Conservation (phyloP, 2,888 invertebrate genomes). For the Argyresthia albistria region DNA sequence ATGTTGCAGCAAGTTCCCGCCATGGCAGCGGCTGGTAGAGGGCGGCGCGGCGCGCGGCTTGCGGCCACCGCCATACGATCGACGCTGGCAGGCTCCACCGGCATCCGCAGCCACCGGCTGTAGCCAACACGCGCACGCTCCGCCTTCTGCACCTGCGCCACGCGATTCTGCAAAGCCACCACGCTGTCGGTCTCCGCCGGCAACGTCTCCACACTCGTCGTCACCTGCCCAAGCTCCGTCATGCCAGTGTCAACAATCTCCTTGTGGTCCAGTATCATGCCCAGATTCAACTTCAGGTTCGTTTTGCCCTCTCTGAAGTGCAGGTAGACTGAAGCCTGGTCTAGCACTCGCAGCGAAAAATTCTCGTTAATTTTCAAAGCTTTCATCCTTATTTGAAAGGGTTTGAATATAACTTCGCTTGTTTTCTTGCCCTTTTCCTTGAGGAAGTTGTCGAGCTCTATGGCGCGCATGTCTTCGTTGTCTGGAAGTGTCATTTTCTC, state of each 20-base stretch:
- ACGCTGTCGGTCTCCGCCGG: constrained; percentile 44
- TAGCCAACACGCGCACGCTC: constrained; percentile 33
- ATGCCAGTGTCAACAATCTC: constrained; percentile 58
- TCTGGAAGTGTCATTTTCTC: constrained; percentile 19
- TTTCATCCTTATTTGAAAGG: constrained; percentile 61
- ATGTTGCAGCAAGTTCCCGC: no score
- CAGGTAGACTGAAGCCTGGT: constrained; percentile 52
- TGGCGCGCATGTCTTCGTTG: constrained; percentile 56
- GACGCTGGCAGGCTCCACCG: neutral
- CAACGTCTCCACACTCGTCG: constrained; percentile 25
- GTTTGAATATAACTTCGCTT: constrained; percentile 41
- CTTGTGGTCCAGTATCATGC: constrained; percentile 64
- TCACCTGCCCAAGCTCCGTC: constrained; percentile 40
- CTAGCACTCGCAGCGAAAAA: constrained; percentile 51
- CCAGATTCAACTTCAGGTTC: constrained; percentile 52
- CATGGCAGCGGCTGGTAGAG: neutral
- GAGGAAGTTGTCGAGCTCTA: constrained; percentile 56
- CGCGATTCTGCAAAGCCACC: constrained; percentile 38
- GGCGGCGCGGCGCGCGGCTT: neutral
- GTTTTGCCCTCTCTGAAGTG: constrained; percentile 49
- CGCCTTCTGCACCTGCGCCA: constrained; percentile 36
- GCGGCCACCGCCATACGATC: neutral
- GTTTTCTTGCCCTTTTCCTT: constrained; percentile 55
- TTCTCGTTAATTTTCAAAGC: constrained; percentile 58
- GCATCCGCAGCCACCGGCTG: constrained; percentile 27